Evolutionary conservation across 2,797 vertebrate species (phyloP), one percentile per base, ranked within the genome.

Genomic region (Eleutherodactylus coqui): DNA sequence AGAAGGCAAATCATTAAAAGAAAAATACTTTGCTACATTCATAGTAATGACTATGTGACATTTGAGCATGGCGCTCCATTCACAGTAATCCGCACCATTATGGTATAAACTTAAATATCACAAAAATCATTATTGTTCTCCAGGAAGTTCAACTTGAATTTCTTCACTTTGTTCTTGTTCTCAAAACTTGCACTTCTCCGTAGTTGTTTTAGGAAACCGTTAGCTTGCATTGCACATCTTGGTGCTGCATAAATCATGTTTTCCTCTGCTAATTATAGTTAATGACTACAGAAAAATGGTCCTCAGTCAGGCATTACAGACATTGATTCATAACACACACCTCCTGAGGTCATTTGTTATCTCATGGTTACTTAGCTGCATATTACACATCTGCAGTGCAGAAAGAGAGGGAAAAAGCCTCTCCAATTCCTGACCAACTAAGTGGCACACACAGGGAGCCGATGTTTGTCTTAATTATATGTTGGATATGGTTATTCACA

Each of bases 391-490:
- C 82, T 75, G 76, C 82, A 55, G 73, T 75, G 67, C 51, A 49
- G 41, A 27, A 24, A 79, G 8, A 67, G 49, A 79, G 8, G 34
- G n/a, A 38, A 64, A 55, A 51, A 72, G 58, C 75, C 41, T 49
- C 62, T 64, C 43, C 36, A 16, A 69, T 76, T 87, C 47, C 77
- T 62, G 67, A 49, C 75, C 67, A 80, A 62, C 82, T 34, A 79
- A 87, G 62, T 84, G 49, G 8, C 38, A 21, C 45, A 29, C 19
- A 21, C 29, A 38, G 73, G 13, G 72, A 62, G 43, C 80, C 36
- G 45, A 43, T 84, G 82, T 84, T 87, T 87, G 82, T 87, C 86
- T 84, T 87, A 87, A 87, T 87, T 87, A 87, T 84, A 79, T 69
- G 45, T 67, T 84, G 32, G 53, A 64, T 24, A 34, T 75, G 75